phyloP scores from a whole-genome alignment of 1,140 invertebrate species.

The Coenobita brevimanus region DNA sequence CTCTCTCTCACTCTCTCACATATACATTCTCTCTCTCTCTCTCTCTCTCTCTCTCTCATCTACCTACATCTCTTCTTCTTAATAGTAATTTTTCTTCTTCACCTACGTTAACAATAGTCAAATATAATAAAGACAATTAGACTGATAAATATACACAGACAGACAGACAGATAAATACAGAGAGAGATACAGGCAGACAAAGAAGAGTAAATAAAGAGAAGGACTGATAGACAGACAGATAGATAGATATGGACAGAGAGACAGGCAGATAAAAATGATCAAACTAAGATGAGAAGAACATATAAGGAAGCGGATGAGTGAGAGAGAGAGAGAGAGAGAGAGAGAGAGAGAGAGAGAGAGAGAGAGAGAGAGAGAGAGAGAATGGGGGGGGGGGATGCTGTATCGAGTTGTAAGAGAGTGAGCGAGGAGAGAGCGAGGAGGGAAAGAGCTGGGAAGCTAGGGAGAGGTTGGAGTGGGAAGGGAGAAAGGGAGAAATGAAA shows the following conservation, averaged over 20 bases:
- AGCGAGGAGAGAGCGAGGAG: neutral
- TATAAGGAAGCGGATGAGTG: no score
- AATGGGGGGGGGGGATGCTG: no score
- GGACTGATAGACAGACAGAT: no score
- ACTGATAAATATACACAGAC: neutral
- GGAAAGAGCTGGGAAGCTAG: neutral
- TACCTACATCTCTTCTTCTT: neutral
- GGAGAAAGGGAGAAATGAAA: neutral
- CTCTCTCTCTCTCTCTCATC: neutral
- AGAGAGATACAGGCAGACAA: no score
- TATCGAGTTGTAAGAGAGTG: neutral
- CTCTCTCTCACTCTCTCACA: neutral
- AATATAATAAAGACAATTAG: neutral
- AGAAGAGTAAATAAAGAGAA: no score
- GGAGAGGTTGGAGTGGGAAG: neutral
- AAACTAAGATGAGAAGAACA: no score
- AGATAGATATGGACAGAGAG: no score
- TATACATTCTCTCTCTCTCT: neutral
- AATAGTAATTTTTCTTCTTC: neutral
- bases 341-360: no score
- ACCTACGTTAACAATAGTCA: no score
- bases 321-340: no score
- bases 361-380: no score
- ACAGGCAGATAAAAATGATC: no score
- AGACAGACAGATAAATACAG: neutral